phyloP scores from a whole-genome alignment of 2,888 invertebrate genomes.

The Drosophila neotestacea region DNA sequence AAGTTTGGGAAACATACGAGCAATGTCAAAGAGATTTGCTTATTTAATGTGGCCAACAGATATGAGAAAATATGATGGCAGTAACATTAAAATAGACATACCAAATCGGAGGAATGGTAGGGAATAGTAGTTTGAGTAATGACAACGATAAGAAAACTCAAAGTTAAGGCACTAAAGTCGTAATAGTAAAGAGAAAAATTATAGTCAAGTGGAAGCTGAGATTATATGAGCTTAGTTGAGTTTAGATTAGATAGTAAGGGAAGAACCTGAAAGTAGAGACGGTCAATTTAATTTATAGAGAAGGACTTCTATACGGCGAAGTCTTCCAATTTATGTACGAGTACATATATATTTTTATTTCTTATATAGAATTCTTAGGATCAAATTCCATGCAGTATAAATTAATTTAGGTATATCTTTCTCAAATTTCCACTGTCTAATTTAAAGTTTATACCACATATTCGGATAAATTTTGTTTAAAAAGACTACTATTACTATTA shows the following conservation, averaged over 20 bases:
- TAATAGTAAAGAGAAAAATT: conserved; percentile 11
- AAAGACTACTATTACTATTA: no score
- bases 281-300: neutral
- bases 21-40: conserved; percentile 64
- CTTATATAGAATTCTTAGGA: no score
- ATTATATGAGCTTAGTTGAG: neutral
- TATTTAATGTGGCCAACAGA: conserved; percentile 52
- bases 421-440: no score
- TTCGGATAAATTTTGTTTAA: no score
- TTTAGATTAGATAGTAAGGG: neutral
- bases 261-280: neutral
- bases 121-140: conserved; percentile 49
- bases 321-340: no score
- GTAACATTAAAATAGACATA: conserved; percentile 23
- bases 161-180: conserved; percentile 19
- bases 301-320: no score
- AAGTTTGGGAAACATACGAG: conserved; percentile 61
- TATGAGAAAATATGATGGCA: conserved; percentile 57
- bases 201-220: neutral
- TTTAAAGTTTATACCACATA: no score
- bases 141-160: conserved; percentile 49
- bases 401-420: no score
- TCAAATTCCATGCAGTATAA: no score
- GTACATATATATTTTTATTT: no score
- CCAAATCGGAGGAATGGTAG: neutral